phyloP scores from a whole-genome alignment of 2,113 vertebrate genomes.

The Ceyx melanurus region DNA sequence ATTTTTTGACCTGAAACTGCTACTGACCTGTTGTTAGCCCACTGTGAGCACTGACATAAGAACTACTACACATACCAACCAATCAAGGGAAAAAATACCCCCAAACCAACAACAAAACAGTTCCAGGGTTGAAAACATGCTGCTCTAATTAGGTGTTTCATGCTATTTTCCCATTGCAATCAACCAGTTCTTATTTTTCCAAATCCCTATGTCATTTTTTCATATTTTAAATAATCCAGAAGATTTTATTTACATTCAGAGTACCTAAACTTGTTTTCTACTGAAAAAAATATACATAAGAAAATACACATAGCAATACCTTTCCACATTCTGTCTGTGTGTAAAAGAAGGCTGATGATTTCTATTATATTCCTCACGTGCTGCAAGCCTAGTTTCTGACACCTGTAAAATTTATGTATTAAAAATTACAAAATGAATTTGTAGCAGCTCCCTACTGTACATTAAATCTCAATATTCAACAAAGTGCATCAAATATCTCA shows the following conservation, averaged over 20 bases:
- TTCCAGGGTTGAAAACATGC: not conserved
- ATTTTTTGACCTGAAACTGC: not conserved
- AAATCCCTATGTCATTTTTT: not conserved
- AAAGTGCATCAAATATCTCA: not conserved
- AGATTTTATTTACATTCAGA: not conserved
- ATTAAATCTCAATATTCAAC: not conserved
- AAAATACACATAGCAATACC: constrained; percentile 72
- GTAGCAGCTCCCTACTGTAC: not conserved
- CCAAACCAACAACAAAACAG: not conserved
- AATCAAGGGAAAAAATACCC: not conserved
- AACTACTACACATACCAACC: not conserved
- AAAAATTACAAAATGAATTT: not conserved
- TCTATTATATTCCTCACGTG: constrained; percentile 83
- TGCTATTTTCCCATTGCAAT: not conserved
- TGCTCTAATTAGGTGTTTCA: not conserved
- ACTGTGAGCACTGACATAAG: not conserved
- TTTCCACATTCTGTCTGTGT: constrained; percentile 78
- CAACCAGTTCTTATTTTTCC: not conserved
- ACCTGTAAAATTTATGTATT: constrained; percentile 75
- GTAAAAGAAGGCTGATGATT: constrained; percentile 77
- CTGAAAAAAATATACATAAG: not conserved
- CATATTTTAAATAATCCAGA: not conserved
- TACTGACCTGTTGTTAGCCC: not conserved
- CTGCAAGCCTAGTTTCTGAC: constrained; percentile 80
- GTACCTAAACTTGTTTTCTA: not conserved